Conservation (phyloP, 2,113 vertebrate genomes). For the Pygoscelis adeliae region DNA sequence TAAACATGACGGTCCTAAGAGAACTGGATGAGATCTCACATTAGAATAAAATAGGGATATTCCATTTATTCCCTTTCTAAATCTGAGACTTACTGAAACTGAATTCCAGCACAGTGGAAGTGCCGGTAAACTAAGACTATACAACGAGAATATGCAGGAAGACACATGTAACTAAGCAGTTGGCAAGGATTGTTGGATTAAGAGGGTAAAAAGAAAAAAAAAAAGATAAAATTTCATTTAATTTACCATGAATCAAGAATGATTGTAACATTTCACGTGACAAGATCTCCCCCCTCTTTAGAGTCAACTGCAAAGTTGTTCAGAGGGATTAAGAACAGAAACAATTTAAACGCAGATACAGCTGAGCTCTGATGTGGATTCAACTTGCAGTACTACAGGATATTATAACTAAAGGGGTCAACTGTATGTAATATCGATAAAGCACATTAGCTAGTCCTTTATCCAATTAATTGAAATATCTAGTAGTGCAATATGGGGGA, state of each 20-base stretch:
- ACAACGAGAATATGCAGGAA: neutral
- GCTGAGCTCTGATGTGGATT: neutral
- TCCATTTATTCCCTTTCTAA: neutral
- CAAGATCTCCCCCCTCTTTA: neutral
- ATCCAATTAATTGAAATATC: neutral
- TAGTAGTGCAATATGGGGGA: neutral
- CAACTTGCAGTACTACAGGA: neutral
- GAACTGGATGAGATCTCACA: neutral
- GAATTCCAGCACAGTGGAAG: neutral
- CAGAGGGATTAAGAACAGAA: neutral
- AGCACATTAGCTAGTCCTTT: neutral
- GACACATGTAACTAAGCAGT: neutral
- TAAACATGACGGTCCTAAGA: neutral
- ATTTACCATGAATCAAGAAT: neutral
- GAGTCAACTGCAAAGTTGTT: neutral
- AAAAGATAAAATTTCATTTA: neutral
- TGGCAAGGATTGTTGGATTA: neutral
- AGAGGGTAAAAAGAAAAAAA: too few species aligned
- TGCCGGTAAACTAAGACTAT: neutral
- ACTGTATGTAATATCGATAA: too few species aligned
- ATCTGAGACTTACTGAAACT: neutral
- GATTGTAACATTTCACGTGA: neutral
- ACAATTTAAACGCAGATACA: neutral
- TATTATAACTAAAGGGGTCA: neutral
- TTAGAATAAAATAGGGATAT: neutral